Percentiles rank a stretch among this genome's conserved stretches.
phyloP scores from a whole-genome alignment of 2,797 vertebrate genomes.

The Enteromius fasciolatus region DNA sequence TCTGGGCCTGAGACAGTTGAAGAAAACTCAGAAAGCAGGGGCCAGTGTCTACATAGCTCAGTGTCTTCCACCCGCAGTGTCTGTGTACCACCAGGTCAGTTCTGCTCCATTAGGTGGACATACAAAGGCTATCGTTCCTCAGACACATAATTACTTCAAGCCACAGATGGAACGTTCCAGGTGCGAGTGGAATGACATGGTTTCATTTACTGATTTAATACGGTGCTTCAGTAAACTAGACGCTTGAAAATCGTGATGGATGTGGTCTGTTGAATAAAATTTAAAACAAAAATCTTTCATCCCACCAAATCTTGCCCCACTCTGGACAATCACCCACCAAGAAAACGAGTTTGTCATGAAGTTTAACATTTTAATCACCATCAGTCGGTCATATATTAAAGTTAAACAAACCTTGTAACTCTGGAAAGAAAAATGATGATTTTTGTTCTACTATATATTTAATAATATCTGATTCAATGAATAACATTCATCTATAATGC shows the following conservation, averaged over 20 bases:
- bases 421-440: not conserved
- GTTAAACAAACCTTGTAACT: not conserved
- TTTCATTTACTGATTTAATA: not conserved
- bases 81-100: conserved; percentile 59
- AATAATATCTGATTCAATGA: not conserved
- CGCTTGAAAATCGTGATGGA: not conserved
- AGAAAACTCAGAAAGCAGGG: not conserved
- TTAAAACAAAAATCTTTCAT: not conserved
- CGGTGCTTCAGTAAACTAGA: not conserved
- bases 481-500: not conserved
- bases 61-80: conserved; percentile 26
- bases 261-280: conserved; percentile 9
- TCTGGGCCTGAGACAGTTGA: not conserved
- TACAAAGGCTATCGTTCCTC: conserved; percentile 60
- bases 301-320: not conserved
- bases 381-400: not conserved
- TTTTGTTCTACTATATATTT: not conserved
- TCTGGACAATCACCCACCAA: conserved; percentile 8
- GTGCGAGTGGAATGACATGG: not conserved
- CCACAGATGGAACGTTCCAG: conserved; percentile 5
- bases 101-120: conserved; percentile 73
- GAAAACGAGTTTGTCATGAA: not conserved
- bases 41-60: conserved; percentile 16
- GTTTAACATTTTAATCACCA: not conserved
- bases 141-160: conserved; percentile 20